Evolutionary conservation across 2,797 vertebrate species (phyloP).

Genomic region (Alauda arvensis): DNA sequence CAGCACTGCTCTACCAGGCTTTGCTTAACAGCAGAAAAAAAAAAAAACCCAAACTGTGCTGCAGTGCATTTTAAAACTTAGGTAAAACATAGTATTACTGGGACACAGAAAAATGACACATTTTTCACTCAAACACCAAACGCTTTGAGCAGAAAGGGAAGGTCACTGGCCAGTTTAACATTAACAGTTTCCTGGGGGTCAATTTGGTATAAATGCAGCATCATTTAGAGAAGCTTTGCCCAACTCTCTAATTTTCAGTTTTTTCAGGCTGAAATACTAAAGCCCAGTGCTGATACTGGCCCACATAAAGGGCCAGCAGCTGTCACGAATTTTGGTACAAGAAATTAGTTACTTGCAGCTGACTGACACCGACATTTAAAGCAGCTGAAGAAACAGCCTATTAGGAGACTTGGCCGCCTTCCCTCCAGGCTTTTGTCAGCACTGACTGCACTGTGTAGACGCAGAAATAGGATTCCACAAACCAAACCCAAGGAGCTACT

Average conservation of each 20-base stretch:
- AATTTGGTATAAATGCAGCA: neutral
- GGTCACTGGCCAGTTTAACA: fast-evolving
- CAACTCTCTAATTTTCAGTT: neutral
- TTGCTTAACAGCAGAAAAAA: neutral
- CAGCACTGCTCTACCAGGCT: neutral
- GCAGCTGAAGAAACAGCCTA: neutral
- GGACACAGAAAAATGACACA: neutral
- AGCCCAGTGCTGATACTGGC: neutral
- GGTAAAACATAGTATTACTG: neutral
- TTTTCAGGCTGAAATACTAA: neutral
- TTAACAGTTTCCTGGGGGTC: neutral
- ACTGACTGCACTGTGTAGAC: neutral
- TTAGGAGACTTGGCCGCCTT: neutral
- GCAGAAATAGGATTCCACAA: neutral
- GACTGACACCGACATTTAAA: neutral
- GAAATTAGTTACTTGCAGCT: neutral
- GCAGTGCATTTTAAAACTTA: neutral
- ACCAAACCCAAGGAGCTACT: neutral
- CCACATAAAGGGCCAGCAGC: neutral
- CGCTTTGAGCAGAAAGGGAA: neutral
- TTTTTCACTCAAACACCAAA: neutral
- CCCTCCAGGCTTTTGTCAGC: neutral
- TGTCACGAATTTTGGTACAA: neutral
- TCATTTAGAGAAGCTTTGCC: neutral
- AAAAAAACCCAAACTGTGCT: too few relatives aligned